Evolutionary conservation across 1,140 invertebrate genomes (phyloP).

Genomic region (Bemisia tabaci): DNA sequence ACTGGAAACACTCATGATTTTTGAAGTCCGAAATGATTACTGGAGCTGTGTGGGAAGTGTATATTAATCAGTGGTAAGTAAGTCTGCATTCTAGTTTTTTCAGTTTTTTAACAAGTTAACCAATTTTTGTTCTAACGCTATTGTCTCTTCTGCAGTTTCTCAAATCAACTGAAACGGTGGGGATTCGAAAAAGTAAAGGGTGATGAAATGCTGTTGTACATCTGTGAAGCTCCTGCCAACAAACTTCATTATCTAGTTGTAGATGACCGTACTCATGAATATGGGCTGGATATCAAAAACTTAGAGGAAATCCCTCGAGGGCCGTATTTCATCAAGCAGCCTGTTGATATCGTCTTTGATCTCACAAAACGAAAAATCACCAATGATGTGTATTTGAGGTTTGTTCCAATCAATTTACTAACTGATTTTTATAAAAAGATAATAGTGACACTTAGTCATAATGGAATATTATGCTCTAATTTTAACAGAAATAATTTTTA

Average conservation of each 20-base stretch:
- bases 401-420: constrained; percentile 22
- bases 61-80: too few species aligned
- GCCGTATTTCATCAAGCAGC: constrained; percentile 77
- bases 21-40: too few species aligned
- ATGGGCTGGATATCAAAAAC: constrained; percentile 62
- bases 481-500: too few species aligned
- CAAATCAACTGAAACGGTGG: constrained; percentile 58
- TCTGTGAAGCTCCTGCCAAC: constrained; percentile 68
- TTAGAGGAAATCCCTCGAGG: constrained; percentile 66
- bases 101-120: too few species aligned
- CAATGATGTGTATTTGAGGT: constrained; percentile 59
- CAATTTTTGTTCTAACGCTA: too few species aligned
- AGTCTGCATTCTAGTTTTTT: too few species aligned
- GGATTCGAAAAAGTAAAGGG: constrained; percentile 67
- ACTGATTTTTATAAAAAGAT: constrained; percentile 1
- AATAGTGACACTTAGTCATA: not conserved
- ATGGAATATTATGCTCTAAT: too few species aligned
- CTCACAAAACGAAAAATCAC: constrained; percentile 49
- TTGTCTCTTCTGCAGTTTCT: constrained; percentile 51
- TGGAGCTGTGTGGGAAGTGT: too few species aligned
- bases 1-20: too few species aligned
- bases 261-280: constrained; percentile 65
- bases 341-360: constrained; percentile 68
- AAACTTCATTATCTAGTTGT: constrained; percentile 49
- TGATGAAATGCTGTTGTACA: constrained; percentile 59